Percentiles rank a stretch among this genome's conserved stretches.
Evolutionary conservation across 2,888 invertebrate species (phyloP).

Genomic region (Xestoiulus laeticollis): DNA sequence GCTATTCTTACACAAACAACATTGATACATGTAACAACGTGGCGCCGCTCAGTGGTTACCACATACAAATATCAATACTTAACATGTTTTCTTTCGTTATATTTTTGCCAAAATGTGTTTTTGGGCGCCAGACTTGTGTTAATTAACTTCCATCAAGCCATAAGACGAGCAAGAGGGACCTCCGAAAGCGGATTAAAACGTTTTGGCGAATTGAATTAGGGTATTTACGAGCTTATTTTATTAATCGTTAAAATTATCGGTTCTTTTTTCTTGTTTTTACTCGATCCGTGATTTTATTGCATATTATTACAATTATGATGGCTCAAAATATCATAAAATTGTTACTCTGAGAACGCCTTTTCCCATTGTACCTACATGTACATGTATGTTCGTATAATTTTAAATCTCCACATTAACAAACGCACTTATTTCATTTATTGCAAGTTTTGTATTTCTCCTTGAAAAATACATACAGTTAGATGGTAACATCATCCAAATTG

Average conservation of each 20-base stretch:
- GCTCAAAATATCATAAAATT: not conserved
- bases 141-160: not conserved
- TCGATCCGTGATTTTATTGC: not conserved
- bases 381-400: not conserved
- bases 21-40: no score
- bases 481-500: no score
- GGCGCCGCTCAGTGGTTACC: not conserved
- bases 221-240: constrained; percentile 16
- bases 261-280: not conserved
- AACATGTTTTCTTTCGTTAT: not conserved
- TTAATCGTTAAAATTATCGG: constrained; percentile 16
- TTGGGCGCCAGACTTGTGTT: not conserved
- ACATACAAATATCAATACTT: no score
- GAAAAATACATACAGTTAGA: no score
- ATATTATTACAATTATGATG: not conserved
- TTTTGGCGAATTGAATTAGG: not conserved
- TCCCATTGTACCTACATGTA: not conserved
- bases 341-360: not conserved
- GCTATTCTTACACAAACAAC: no score
- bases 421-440: no score
- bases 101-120: not conserved
- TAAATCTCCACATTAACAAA: not conserved
- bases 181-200: not conserved
- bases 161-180: not conserved
- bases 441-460: no score